Conservation (phyloP, 1,140 invertebrate genomes). For the Meloidogyne chitwoodi region DNA sequence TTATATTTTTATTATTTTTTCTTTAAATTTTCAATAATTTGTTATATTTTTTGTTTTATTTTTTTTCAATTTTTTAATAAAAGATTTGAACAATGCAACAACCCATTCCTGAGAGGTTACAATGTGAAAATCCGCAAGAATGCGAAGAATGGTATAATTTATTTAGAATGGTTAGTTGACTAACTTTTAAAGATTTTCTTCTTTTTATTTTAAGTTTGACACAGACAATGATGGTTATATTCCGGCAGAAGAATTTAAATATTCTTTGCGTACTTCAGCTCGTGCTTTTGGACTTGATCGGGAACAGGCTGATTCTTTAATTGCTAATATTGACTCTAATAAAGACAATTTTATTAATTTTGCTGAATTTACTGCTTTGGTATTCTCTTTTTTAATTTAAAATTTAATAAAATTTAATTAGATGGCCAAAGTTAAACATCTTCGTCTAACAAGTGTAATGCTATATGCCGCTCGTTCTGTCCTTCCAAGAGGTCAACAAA, state of each 20-base stretch:
- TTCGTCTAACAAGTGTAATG: slow-evolving; percentile 35
- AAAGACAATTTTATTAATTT: slow-evolving; percentile 39
- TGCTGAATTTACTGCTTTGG: slow-evolving; percentile 37
- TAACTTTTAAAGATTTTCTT: background rate
- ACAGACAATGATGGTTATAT: slow-evolving; percentile 40
- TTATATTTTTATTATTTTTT: background rate
- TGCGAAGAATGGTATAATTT: slow-evolving; percentile 28
- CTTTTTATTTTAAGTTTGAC: slow-evolving; percentile 31
- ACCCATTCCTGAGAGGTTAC: slow-evolving; percentile 8
- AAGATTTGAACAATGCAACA: slow-evolving; percentile 6
- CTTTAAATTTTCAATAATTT: background rate
- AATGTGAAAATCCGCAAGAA: slow-evolving; percentile 24
- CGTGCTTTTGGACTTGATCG: slow-evolving; percentile 21
- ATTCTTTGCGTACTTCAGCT: slow-evolving; percentile 15
- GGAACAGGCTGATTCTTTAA: slow-evolving; percentile 28
- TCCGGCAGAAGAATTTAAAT: slow-evolving; percentile 29
- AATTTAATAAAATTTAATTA: background rate
- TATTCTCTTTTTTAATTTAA: slow-evolving; percentile 10
- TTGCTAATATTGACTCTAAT: slow-evolving; percentile 37
- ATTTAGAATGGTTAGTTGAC: slow-evolving; percentile 22
- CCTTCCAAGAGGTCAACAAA: slow-evolving; percentile 27
- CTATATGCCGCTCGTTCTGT: slow-evolving; percentile 43
- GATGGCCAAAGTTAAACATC: slow-evolving; percentile 41
- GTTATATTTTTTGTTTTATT: background rate
- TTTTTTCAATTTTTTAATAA: background rate